Evolutionary conservation across 1,140 invertebrate genomes (phyloP), one percentile per base, ranked within the genome.

Genomic region (Habropoda laboriosa): DNA sequence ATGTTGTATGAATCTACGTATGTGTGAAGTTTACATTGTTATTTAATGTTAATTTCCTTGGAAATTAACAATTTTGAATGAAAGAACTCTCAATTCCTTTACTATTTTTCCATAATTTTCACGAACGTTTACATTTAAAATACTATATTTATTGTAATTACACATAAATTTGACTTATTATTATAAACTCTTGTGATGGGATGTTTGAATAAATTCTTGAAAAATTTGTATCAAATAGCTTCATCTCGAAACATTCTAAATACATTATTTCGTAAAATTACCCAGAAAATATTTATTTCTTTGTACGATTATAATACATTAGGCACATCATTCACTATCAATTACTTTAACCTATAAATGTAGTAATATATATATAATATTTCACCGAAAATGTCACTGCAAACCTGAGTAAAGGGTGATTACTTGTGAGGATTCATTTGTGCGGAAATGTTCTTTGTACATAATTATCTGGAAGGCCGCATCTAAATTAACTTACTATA

Each of bases 251-350:
- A 1, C 0, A 60, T 35, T 5, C 5, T 5, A 38, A 7, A n/a
- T 35, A 35, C 2, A 32, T 18, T 7, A 32, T 10, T 3, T 13
- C 13, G 7, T 21, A 16, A 38, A 40, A 27, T 51, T 38, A 42
- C 10, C 18, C 27, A 10, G 12, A 73, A 73, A 38, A 47, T 3
- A 21, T 61, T 61, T 61, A 61, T 61, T 63, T 7, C 7, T 27
- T 21, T n/a, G n/a, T 73, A 73, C 57, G 49, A 13, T 63, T 61
- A 38, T 38, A n/a, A 72, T 47, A 47, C 40, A 60, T 49, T 49
- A 45, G 49, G 3, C 8, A 73, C 42, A n/a, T 38, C 24, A 18
- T 32, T 21, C 16, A 6, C 7, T 27, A 13, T 24, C 5, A 0
- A 51, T 47, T 38, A 68, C 7, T 68, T 18, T 49, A 51, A 18